Conservation (phyloP, 2,797 vertebrate species). For the Xenops minutus region DNA sequence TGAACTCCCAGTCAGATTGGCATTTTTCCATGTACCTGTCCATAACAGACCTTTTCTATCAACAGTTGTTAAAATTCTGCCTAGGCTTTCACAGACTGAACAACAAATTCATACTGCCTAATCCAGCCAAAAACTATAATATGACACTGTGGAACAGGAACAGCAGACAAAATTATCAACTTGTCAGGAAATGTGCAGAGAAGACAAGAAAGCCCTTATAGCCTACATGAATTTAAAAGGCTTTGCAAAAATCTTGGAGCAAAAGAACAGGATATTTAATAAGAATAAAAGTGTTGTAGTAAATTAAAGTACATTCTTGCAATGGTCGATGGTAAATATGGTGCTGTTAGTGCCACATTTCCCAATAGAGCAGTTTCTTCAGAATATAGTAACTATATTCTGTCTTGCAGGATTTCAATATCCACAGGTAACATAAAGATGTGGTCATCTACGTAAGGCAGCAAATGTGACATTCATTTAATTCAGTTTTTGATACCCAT, state of each 20-base stretch:
- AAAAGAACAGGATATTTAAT: not conserved
- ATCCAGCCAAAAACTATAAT: not conserved
- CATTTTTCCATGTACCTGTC: conserved; percentile 14
- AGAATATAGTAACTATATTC: not conserved
- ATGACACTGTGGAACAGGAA: not conserved
- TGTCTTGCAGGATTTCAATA: not conserved
- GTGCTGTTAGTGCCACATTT: not conserved
- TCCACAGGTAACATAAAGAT: not conserved
- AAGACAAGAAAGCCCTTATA: not conserved
- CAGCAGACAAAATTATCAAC: not conserved
- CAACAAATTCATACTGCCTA: not conserved
- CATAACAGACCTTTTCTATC: not conserved
- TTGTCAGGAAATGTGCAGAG: not conserved
- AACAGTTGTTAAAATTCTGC: not conserved
- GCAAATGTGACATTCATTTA: not conserved
- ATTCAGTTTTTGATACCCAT: not conserved
- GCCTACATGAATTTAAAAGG: not conserved
- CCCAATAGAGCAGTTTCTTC: not conserved
- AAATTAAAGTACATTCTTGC: not conserved
- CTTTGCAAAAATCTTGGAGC: not conserved
- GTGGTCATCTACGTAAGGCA: not conserved
- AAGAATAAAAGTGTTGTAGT: not conserved
- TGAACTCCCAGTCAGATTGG: not conserved
- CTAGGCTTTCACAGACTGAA: conserved; percentile 5
- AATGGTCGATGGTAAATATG: not conserved